phyloP scores from a whole-genome alignment of 2,113 vertebrate species.

The Rostratula benghalensis region DNA sequence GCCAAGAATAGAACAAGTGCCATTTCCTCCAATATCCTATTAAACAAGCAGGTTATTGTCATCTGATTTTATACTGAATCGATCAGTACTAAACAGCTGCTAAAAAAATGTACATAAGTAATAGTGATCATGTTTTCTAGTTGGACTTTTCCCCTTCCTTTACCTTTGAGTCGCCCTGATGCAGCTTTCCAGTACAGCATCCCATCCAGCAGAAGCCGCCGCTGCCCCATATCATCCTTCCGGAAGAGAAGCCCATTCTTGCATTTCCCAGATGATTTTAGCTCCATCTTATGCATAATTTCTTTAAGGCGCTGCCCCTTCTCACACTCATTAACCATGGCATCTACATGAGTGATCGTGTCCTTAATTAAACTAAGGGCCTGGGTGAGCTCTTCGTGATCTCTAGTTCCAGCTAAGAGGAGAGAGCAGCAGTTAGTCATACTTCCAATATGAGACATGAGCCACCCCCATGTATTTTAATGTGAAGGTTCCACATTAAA shows the following conservation, averaged over 20 bases:
- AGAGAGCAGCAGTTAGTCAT: background rate
- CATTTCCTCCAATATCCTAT: constrained; percentile 51
- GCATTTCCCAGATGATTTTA: constrained; percentile 85
- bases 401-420: constrained; percentile 81
- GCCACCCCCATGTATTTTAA: background rate
- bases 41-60: constrained; percentile 25
- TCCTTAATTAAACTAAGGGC: constrained; percentile 87
- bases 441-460: background rate
- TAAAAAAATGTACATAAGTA: background rate
- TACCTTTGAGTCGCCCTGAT: constrained; percentile 92
- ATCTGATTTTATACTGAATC: constrained; percentile 22
- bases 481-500: background rate
- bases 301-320: constrained; percentile 86
- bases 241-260: constrained; percentile 89
- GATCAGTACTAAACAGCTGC: constrained; percentile 29
- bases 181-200: constrained; percentile 91
- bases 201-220: constrained; percentile 83
- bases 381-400: constrained; percentile 82
- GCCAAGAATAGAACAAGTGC: constrained; percentile 66
- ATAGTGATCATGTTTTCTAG: background rate
- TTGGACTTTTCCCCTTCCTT: background rate
- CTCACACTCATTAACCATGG: constrained; percentile 84
- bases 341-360: constrained; percentile 87
- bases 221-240: constrained; percentile 84
- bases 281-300: constrained; percentile 86